These are phyloP conservation scores for Limenitis arthemis DNA, from an alignment of 2,888 invertebrate species.

Conservation along the genomic window DNA sequence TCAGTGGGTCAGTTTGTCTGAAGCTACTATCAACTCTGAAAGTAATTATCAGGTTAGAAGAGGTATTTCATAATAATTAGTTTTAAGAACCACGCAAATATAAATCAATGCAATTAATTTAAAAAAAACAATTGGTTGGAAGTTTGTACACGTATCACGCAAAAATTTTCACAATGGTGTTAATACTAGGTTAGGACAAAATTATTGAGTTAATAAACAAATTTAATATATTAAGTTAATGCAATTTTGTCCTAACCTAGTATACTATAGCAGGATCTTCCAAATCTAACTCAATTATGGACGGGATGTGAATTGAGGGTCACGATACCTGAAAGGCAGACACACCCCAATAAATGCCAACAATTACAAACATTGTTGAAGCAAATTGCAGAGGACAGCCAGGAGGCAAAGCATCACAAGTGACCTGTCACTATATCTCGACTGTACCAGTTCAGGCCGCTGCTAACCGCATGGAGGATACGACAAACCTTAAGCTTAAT, in stretches of 20 bases:
- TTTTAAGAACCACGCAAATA: not conserved
- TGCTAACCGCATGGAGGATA: slow-evolving; percentile 37
- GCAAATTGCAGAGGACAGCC: slow-evolving; percentile 60
- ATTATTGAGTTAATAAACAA: too few relatives aligned
- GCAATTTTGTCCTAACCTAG: not conserved
- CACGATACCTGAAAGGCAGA: not conserved
- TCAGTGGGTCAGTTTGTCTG: too few relatives aligned
- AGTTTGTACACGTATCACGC: too few relatives aligned
- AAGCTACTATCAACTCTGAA: too few relatives aligned
- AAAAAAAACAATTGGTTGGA: too few relatives aligned
- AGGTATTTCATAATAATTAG: too few relatives aligned
- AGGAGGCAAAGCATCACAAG: slow-evolving; percentile 46
- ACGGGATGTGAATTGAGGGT: not conserved
- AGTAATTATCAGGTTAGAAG: too few relatives aligned
- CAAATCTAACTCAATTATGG: not conserved
- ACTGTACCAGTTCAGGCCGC: slow-evolving; percentile 38
- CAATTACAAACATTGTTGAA: slow-evolving; percentile 57
- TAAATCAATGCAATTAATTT: not conserved
- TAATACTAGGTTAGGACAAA: too few relatives aligned
- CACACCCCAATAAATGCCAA: not conserved
- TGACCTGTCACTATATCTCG: slow-evolving; percentile 41
- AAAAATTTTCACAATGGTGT: too few relatives aligned
- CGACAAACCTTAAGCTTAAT: not conserved
- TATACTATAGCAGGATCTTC: not conserved
- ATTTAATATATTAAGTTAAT: too few relatives aligned